These are phyloP conservation scores for Hemaris fuciformis DNA, from an alignment of 2,888 invertebrate genomes.

Conservation along the genomic window DNA sequence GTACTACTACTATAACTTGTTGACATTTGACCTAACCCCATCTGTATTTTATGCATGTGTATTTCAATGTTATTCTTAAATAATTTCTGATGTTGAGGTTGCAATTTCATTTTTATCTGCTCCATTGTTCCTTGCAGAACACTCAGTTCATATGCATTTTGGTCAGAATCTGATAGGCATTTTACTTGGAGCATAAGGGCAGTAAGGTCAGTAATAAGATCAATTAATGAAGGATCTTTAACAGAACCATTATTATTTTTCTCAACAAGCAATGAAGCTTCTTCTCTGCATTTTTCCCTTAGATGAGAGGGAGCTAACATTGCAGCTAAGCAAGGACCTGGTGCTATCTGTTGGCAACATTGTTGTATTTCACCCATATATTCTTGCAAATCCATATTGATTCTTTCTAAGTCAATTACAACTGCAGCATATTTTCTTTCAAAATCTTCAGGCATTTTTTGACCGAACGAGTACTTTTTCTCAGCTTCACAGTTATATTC, in stretches of 20 bases:
- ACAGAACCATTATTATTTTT: conserved; percentile 84
- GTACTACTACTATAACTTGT: conserved; percentile 38
- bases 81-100: conserved; percentile 86
- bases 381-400: conserved; percentile 93
- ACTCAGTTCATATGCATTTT: conserved; percentile 94
- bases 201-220: conserved; percentile 92
- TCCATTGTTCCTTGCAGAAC: conserved; percentile 95
- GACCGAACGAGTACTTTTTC: conserved; percentile 89
- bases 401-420: conserved; percentile 93
- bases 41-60: conserved; percentile 94
- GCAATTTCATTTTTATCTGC: conserved; percentile 91
- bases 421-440: conserved; percentile 93
- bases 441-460: conserved; percentile 91
- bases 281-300: conserved; percentile 92
- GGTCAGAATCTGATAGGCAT: conserved; percentile 88
- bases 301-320: conserved; percentile 94
- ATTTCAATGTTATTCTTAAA: conserved; percentile 95
- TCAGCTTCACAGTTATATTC: conserved; percentile 96
- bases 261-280: conserved; percentile 90
- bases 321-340: conserved; percentile 91
- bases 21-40: conserved; percentile 82
- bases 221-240: conserved; percentile 84
- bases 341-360: conserved; percentile 92
- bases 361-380: conserved; percentile 92
- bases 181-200: conserved; percentile 95